Base-by-base conservation (phyloP, 2,888 invertebrate genomes). In the Escarpia spicata region DNA sequence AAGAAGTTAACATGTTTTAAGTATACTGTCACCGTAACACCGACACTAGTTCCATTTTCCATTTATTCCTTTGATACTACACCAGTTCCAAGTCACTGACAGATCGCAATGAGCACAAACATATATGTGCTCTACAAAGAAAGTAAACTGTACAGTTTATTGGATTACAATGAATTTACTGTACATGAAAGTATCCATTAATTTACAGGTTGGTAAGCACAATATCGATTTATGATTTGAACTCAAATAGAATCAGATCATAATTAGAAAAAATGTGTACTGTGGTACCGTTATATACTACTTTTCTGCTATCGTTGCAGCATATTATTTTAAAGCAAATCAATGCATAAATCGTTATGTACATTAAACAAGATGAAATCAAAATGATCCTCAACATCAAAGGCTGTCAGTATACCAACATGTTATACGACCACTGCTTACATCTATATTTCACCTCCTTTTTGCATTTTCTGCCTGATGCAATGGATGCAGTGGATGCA, bases 231-330 rank as follows among this genome's bases (percentile, higher is more conserved):
- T 4, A 52, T 75, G 75, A 75, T 26, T 26, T 75, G 19, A 3
- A 75, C 26, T 75, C n/a, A 75, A 75, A 75, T 75, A 75, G 75
- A 75, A 75, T 26, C 75, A 75, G 75, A 75, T 75, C 75, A 75
- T 75, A 52, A 12, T 52, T 52, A 12, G 12, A 52, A 12, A 52
- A 52, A 52, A 52, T 52, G 52, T 52, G 12, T 52, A 75, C 75
- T 75, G n/a, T 75, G 75, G 52, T 75, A 26, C 75, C 26, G 75
- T 26, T 6, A 26, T 6, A 26, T 75, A 26, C 6, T 6, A 26
- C 26, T 75, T n/a, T 26, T 19, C 19, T 75, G n/a, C 75, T 6
- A 75, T 75, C 1, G 52, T 19, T 0, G 75, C 75, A 75, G 75
- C 75, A 75, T 15, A 52, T 37, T 37, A 37, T 52, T 52, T 75